Percentiles rank a stretch among this genome's conserved stretches.
Evolutionary conservation across 2,113 vertebrate genomes (phyloP).

Genomic region (Vombatus ursinus): DNA sequence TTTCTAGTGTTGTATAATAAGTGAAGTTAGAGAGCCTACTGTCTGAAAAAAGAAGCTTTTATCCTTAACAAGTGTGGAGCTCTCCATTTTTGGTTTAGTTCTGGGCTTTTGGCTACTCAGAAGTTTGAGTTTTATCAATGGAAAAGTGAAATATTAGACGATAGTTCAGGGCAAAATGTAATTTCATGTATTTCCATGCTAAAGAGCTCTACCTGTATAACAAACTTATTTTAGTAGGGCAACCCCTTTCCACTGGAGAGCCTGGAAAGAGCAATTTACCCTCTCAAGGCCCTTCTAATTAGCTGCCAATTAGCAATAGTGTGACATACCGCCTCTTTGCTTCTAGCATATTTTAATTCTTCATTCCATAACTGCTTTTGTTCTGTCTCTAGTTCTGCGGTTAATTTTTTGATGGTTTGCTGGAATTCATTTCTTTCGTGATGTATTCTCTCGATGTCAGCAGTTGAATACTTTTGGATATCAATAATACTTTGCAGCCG

Average conservation of each 20-base stretch:
- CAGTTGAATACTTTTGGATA: conserved; percentile 95
- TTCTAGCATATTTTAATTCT: conserved; percentile 92
- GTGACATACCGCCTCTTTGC: conserved; percentile 90
- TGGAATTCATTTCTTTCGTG: conserved; percentile 93
- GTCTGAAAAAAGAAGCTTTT: neutral
- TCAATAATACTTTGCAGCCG: conserved; percentile 88
- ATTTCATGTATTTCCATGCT: neutral
- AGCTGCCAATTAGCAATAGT: neutral
- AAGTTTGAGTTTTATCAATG: neutral
- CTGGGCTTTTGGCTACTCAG: neutral
- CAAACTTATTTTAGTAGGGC: neutral
- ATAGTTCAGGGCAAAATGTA: neutral
- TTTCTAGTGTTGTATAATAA: neutral
- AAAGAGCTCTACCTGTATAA: neutral
- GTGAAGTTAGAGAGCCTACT: neutral
- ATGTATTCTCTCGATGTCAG: conserved; percentile 95
- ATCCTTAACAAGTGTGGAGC: neutral
- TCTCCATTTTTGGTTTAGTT: neutral
- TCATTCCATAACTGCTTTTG: conserved; percentile 95
- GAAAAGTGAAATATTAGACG: neutral
- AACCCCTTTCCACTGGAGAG: neutral
- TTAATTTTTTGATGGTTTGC: conserved; percentile 89
- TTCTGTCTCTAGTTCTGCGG: conserved; percentile 89
- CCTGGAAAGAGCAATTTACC: neutral
- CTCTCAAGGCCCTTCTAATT: neutral